These are phyloP conservation scores for Rhagium mordax DNA, from an alignment of 2,888 invertebrate genomes.

Conservation along the genomic window DNA sequence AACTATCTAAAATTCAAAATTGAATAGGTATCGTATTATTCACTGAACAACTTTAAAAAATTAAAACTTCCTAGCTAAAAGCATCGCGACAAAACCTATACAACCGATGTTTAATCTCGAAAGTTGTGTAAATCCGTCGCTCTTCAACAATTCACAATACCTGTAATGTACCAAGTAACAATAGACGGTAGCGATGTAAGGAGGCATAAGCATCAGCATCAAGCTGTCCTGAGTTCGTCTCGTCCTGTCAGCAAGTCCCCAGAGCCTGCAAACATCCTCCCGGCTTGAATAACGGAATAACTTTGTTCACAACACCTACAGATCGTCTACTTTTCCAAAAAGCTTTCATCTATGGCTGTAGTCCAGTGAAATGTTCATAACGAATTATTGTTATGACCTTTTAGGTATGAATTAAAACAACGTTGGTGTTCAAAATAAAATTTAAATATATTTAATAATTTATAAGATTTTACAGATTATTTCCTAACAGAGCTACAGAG, in stretches of 20 bases:
- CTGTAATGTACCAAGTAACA: slow-evolving; percentile 42
- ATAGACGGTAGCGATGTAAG: slow-evolving; percentile 39
- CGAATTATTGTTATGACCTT: no score
- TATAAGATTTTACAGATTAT: no score
- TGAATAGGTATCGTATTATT: no score
- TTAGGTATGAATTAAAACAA: no score
- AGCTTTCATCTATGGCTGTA: slow-evolving; percentile 36
- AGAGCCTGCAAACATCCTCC: slow-evolving; percentile 59
- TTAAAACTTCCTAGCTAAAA: not conserved
- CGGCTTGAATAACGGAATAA: slow-evolving; percentile 66
- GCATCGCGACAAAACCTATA: slow-evolving; percentile 3
- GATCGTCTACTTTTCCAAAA: slow-evolving; percentile 50
- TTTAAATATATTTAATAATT: no score
- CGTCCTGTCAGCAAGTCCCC: slow-evolving; percentile 62
- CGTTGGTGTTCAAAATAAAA: no score
- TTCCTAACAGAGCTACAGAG: no score
- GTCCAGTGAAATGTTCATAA: slow-evolving; percentile 12
- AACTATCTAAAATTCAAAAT: no score
- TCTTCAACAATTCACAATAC: slow-evolving; percentile 34
- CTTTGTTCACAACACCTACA: slow-evolving; percentile 65
- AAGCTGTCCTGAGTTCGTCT: slow-evolving; percentile 64
- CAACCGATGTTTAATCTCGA: slow-evolving; percentile 24
- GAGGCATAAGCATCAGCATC: slow-evolving; percentile 53
- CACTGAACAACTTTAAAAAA: no score
- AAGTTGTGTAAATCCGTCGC: slow-evolving; percentile 37